phyloP scores from a whole-genome alignment of 2,797 vertebrate species.

The Echiichthys vipera region DNA sequence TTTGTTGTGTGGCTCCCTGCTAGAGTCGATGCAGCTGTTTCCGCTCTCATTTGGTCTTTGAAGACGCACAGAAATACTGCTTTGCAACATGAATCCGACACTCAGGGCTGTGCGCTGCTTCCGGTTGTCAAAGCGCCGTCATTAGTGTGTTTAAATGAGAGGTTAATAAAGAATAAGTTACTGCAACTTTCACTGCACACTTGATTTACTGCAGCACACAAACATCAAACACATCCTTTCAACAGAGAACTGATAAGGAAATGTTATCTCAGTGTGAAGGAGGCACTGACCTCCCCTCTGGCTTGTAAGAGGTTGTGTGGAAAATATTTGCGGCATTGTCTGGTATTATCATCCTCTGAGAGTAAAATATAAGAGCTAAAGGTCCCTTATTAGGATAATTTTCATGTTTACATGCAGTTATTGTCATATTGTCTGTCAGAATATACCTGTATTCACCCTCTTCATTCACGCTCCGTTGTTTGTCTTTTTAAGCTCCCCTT shows the following conservation, averaged over 20 bases:
- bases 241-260: conserved; percentile 71
- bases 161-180: conserved; percentile 71
- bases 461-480: too few relatives aligned
- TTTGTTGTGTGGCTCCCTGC: conserved; percentile 38
- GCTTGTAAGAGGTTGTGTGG: conserved; percentile 51
- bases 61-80: conserved; percentile 81
- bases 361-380: conserved; percentile 60
- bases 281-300: conserved; percentile 65
- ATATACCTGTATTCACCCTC: too few relatives aligned
- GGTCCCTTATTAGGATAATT: too few relatives aligned
- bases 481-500: too few relatives aligned
- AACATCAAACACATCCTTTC: too few relatives aligned
- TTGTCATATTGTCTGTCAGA: too few relatives aligned
- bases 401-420: too few relatives aligned
- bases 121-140: conserved; percentile 81
- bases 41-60: conserved; percentile 78
- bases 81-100: conserved; percentile 81
- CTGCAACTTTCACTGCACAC: conserved; percentile 64
- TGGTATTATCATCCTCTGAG: conserved; percentile 36
- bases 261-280: conserved; percentile 70
- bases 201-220: conserved; percentile 77
- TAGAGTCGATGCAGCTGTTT: conserved; percentile 84
- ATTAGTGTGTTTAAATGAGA: conserved; percentile 53
- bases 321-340: conserved; percentile 60
- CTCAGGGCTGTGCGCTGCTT: conserved; percentile 84